Evolutionary conservation across 2,797 vertebrate genomes (phyloP), one percentile per base, ranked within the genome.

Genomic region (Mus caroli): DNA sequence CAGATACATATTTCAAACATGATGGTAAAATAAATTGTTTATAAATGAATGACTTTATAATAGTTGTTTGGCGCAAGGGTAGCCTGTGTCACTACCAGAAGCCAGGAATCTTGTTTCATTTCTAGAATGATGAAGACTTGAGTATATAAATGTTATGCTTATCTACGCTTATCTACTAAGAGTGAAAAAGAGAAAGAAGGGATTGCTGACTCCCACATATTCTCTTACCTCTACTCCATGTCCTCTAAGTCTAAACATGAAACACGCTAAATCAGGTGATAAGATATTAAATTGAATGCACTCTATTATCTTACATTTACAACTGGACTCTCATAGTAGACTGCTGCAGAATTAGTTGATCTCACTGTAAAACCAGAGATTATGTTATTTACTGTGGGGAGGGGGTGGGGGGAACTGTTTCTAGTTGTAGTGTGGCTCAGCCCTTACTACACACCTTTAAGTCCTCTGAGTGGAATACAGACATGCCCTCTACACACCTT

Each of bases 211-310:
- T 9, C 9, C 46, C 26, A 52, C 46, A 52, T n/a, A 26, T 34
- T 69, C 17, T 78, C 54, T 90, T 6, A 82, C 34, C 14, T 24
- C 31, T 77, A 54, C 69, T 67, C 31, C 40, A 56, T 13, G 24
- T 52, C 62, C 58, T 58, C 31, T 71, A 94, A 52, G 22, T 87
- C 43, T 83, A 79, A 96, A 94, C 69, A 69, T n/a, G 78, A 31
- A 34, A 91, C 56, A 46, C 71, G 79, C 62, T 58, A 76, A 90
- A 50, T 75, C 85, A 76, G 69, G 52, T n/a, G 62, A 82, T 67
- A 56, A 40, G 28, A 14, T 88, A 5, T 54, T 88, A 77, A 89
- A 77, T 88, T 84, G 76, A 92, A 54, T 73, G n/a, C 88, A n/a
- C 34, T 62, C 24, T 76, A 58, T 13, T 20, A 28, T 60, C 58